Base-by-base conservation (phyloP, 2,113 vertebrate species). In the Microcebus tavaratra region DNA sequence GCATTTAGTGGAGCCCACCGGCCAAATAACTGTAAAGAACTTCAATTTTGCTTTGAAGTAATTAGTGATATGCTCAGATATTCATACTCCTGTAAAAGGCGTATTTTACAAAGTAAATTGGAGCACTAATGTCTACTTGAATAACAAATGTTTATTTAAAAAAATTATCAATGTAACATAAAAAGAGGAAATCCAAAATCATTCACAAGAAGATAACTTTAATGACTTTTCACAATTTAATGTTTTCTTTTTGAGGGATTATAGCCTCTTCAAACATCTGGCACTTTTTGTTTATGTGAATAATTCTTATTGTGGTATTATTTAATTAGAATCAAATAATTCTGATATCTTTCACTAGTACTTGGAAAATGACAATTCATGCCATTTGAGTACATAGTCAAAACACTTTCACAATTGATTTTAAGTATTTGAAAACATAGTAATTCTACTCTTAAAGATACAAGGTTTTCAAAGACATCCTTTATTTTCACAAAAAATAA, bases 21-120 rank as follows among this genome's bases (percentile, higher is more conserved):
- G 98, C 25, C 2, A 98, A 67, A 98, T 90, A 81, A 99, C 96
- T 20, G 99, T 82, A 73, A 0, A 96, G 75, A 98, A 67, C 94
- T 97, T 99, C 99, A 48, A 98, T 99, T 96, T 97, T 96, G 27
- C 6, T 78, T 85, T 90, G 13, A 20, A 82, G 39, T 31, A 8
- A 29, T 42, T 0, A 68, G 10, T 0, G 0, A 68, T 92, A 72
- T 89, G 95, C 89, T 90, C 42, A 87, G 57, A 31, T 78, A 42
- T 29, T 80, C 88, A 13, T 21, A 88, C 0, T 91, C 59, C 95
- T 98, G 80, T 50, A 96, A 97, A 91, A 97, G 92, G 34, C 42
- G 68, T 82, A 95, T 10, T 4, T 97, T 95, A 90, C 31, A 91
- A 94, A 97, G 91, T 0, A 91, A 94, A 89, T 50, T 25, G 94